Evolutionary conservation across 2,888 invertebrate genomes (phyloP).

Genomic region (Cantharis rufa): DNA sequence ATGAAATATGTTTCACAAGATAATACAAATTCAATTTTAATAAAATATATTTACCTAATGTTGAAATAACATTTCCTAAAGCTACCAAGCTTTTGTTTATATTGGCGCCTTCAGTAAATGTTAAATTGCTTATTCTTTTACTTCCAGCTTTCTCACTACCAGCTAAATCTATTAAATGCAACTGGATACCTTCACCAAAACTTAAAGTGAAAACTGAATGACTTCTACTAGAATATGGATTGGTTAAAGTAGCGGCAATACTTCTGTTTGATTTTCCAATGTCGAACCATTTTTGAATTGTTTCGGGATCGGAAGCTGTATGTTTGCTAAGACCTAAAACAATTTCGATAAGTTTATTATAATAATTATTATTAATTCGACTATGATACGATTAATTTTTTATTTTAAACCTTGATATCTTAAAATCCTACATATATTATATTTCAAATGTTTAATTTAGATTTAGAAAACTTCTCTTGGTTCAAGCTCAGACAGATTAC

Average conservation of each 20-base stretch:
- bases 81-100: slow-evolving; percentile 83
- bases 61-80: slow-evolving; percentile 80
- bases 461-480: too few species aligned
- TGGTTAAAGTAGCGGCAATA: slow-evolving; percentile 73
- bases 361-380: neutral
- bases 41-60: slow-evolving; percentile 65
- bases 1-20: too few species aligned
- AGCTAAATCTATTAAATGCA: slow-evolving; percentile 67
- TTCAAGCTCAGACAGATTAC: too few species aligned
- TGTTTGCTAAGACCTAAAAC: slow-evolving; percentile 67
- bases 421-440: too few species aligned
- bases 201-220: slow-evolving; percentile 73
- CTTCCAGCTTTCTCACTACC: slow-evolving; percentile 69
- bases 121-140: slow-evolving; percentile 53
- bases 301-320: slow-evolving; percentile 60
- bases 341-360: neutral
- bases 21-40: neutral
- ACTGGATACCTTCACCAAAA: slow-evolving; percentile 66
- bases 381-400: too few species aligned
- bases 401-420: too few species aligned
- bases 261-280: slow-evolving; percentile 66
- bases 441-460: too few species aligned
- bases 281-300: slow-evolving; percentile 63
- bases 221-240: slow-evolving; percentile 72
- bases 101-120: slow-evolving; percentile 68